Evolutionary conservation across 37 sponge, comb jelly and placozoan genomes (phyloP), one percentile per base, ranked within the genome.

Genomic region (Theonella swinhoei): DNA sequence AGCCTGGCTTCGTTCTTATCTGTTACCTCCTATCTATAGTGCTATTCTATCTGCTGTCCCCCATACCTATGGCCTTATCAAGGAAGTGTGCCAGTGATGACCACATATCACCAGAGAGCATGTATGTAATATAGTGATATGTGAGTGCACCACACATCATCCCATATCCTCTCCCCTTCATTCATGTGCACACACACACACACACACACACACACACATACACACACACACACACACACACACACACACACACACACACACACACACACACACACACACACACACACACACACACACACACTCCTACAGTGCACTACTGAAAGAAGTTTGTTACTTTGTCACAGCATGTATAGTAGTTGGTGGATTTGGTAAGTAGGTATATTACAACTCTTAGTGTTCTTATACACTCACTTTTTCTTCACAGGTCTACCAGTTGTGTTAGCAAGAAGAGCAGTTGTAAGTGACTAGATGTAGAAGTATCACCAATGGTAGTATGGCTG

Each of bases 291-390:
- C 74, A 72, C 74, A 72, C 74, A 72, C 74, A 72, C 38, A 29
- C 74, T 35, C 74, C n/a, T 25, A n/a, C 68, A 87, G 84, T 58
- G 40, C 71, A 1, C 20, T 92, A 0, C 30, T 82, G 0, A 22
- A 28, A 1, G 92, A 92, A 54, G 74, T 92, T 31, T 75, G 88
- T 39, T 92, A 92, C 69, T 92, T 92, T 60, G 25, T 92, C 20
- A 88, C 92, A 34, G 92, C 92, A 1, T 92, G 88, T 42, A 84
- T 92, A 32, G 92, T 92, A 0, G 88, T 92, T 19, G 79, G 80
- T 28, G 92, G 84, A 32, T 92, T 92, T 75, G 92, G 90, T 90
- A 30, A 90, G 89, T 63, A n/a, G 23, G n/a, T 37, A 23, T 3
- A 14, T 7, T 65, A 20, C 35, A 9, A 29, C 54, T 54, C 39